Evolutionary conservation across 2,797 vertebrate species (phyloP), one percentile per base, ranked within the genome.

Genomic region (Acipenser ruthenus): DNA sequence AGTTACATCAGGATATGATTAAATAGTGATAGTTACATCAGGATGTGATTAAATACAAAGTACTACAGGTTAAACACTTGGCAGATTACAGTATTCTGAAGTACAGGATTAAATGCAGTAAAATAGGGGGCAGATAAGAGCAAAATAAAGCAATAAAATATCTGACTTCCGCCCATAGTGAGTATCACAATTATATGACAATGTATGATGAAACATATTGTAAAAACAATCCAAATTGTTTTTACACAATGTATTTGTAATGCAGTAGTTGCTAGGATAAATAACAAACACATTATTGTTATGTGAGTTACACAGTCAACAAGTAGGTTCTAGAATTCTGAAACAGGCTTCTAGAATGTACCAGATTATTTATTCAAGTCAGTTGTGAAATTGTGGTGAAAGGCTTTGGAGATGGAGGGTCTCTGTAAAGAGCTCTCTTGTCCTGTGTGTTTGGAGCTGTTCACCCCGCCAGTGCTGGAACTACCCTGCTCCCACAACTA

Each of bases 401-500:
- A 18, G 52, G 12, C 63, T 11, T 48, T 10, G 56, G 48, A 65
- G 51, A 69, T 69, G 72, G 75, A 72, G 55, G 68, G 37, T 0
- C 65, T 79, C 53, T 61, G 62, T 6, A 59, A 65, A 0, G 77
- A 58, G 2, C 65, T 74, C 48, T 69, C 73, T 6, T 77, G 73
- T 63, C 73, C 71, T 0, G 50, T 75, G 58, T 73, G 71, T 47
- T 50, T 72, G 64, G 69, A 79, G 64, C 53, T 80, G 51, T 71
- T 80, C 65, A 65, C n/a, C 0, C 66, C 66, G 7, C 72, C 65
- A 0, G 65, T 74, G 23, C 68, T 80, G 63, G 64, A 79, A 56
- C 62, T 78, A 11, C 67, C 69, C 51, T 79, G 75, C 11, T 64
- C 72, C n/a, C 66, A 70, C 60, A 78, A 70, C 70, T 79, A 74